Base-by-base conservation (phyloP, 2,888 invertebrate species). In the Nezara viridula region DNA sequence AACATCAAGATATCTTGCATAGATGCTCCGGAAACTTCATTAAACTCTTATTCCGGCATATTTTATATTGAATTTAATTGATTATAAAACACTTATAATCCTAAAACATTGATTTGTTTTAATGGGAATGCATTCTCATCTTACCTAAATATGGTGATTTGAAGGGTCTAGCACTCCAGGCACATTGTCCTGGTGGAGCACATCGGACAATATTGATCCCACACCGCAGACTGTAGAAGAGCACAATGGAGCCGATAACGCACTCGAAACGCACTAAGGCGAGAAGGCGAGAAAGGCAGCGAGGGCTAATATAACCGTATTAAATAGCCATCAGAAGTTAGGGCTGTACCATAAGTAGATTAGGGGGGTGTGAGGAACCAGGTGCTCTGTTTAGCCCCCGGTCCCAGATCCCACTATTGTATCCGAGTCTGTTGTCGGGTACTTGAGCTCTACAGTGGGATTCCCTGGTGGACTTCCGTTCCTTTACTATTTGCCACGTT, bases 261-360 rank as follows among this genome's bases (percentile, higher is more conserved):
- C 81, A 81, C 44, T 81, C 19, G 44, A 81, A n/a, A 44, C 2
- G 24, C 24, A 44, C 2, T 6, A 19, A 40, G 10, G n/a, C 9
- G 81, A 4, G 44, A 47, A 81, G 77, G 40, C 21, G 77, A 77
- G 77, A 40, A 77, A 77, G 44, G 81, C 81, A 44, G 77, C 49
- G 7, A 6, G 27, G 85, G 85, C 85, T 85, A 44, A 86, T 49
- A 52, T 47, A 86, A 86, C 86, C 24, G 40, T n/a, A 86, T 86
- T 86, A 86, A 52, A 50, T 52, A 40, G 40, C 86, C 86, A 86
- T 86, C 86, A 40, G 55, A 86, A 86, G 86, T 86, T 86, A 86
- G 86, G 50, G 27, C 32, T 12, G 86, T 16, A 16, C 14, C 32
- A 24, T 86, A 86, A 86, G 86, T 86, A 86, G 86, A 86, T 86